Evolutionary conservation across 2,113 vertebrate genomes (phyloP).

Genomic region (Corvus hawaiiensis): DNA sequence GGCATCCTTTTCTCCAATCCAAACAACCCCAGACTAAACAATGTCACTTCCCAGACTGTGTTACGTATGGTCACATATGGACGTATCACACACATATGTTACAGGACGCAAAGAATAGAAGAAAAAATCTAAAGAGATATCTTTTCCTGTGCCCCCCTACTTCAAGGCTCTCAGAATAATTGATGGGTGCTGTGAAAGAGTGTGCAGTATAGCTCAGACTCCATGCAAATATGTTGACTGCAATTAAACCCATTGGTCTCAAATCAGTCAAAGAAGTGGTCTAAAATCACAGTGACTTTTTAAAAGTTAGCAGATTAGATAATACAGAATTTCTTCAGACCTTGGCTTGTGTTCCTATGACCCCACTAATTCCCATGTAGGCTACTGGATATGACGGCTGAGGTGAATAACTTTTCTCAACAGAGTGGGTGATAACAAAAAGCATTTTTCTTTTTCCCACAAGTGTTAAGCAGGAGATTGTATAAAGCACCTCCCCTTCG

Average conservation of each 20-base stretch:
- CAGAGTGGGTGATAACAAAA: neutral
- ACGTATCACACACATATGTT: neutral
- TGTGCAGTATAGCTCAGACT: neutral
- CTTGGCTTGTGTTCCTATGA: neutral
- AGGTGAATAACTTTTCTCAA: neutral
- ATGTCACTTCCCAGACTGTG: neutral
- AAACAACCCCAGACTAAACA: neutral
- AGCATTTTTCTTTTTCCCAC: neutral
- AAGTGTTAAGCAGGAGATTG: neutral
- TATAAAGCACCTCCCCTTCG: too few species aligned
- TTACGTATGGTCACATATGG: accelerated
- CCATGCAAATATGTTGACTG: neutral
- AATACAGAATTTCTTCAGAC: neutral
- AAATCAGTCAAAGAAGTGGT: neutral
- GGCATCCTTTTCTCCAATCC: neutral
- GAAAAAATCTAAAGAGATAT: neutral
- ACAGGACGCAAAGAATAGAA: neutral
- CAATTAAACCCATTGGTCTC: neutral
- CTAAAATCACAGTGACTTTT: neutral
- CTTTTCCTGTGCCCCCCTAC: neutral
- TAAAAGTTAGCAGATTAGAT: neutral
- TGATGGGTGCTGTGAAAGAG: neutral
- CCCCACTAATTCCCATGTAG: neutral
- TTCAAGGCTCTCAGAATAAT: neutral
- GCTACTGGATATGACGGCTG: neutral